Evolutionary conservation across 2,113 vertebrate genomes (phyloP).

Genomic region (Colistium nudipinnis): DNA sequence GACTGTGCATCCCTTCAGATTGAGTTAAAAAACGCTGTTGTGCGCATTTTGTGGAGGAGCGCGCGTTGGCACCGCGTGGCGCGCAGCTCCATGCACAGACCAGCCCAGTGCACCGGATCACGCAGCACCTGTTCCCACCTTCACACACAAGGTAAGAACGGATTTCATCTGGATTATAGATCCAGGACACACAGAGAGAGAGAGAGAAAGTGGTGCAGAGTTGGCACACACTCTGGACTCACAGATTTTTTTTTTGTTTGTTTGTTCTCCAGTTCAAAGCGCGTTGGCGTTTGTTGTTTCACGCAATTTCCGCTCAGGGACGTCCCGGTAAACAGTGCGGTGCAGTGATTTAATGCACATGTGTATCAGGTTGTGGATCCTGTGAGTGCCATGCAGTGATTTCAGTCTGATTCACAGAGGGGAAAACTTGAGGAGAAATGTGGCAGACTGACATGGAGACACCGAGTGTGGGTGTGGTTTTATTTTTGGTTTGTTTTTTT

Average conservation of each 20-base stretch:
- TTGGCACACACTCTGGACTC: no score
- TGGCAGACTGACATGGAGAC: no score
- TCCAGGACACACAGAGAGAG: no score
- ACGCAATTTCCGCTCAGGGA: conserved; percentile 70
- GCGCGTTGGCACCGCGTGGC: conserved; percentile 64
- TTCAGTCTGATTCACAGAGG: background rate
- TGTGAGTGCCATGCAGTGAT: no score
- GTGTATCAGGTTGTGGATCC: no score
- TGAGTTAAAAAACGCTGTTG: conserved; percentile 72
- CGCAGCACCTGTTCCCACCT: conserved; percentile 62
- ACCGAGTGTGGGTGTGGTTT: no score
- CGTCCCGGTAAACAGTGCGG: conserved; percentile 59
- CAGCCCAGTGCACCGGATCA: conserved; percentile 24
- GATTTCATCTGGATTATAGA: no score
- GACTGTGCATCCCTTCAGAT: conserved; percentile 68
- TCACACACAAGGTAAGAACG: conserved; percentile 70
- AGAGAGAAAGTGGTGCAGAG: no score
- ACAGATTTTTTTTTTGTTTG: background rate
- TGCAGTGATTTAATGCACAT: background rate
- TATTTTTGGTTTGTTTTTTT: no score
- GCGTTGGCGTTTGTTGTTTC: conserved; percentile 75
- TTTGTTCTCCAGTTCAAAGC: conserved; percentile 55
- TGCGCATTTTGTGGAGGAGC: conserved; percentile 59
- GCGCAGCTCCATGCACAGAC: no score
- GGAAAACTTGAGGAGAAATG: no score